Base-by-base conservation (phyloP, 2,113 vertebrate species). In the Siphamia tubifer region DNA sequence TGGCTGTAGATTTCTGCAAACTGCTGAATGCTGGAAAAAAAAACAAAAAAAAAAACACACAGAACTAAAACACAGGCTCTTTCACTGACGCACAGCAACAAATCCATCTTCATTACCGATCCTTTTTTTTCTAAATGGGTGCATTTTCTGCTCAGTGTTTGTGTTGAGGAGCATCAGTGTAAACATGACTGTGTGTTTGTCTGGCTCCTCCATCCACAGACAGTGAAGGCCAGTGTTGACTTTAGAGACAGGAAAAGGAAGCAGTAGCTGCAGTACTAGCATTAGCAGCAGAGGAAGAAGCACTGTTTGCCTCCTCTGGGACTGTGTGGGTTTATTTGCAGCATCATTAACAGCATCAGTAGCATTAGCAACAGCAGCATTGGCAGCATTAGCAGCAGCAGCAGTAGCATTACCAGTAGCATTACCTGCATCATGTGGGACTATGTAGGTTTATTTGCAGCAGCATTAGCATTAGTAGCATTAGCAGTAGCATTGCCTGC, bases 1-100 rank as follows among this genome's bases (percentile, higher is more conserved):
- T 96, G 81, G 84, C 95, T 96, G 83, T 99, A 98, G 66, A 99
- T 92, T 35, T 90, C 77, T 19, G 96, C 96, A 90, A 99, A 99
- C 81, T 96, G 95, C 63, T 92, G 93, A 64, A 98, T 91, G 57
- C 98, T 99, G 84, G 90, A 68, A n/a, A n/a, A n/a, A n/a, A n/a
- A n/a, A n/a, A n/a, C n/a, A n/a, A n/a, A n/a, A n/a, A n/a, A n/a
- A n/a, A n/a, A n/a, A n/a, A 49, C 87, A 75, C 6, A 71, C 13
- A 73, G 35, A 24, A 58, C 4, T n/a, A 40, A n/a, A 9, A 65
- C 5, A 15, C 4, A 23, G 40, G 24, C n/a, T 56, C 10, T 19
- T 21, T 65, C 16, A 52, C 39, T 11, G 13, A 35, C 19, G 24
- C n/a, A 15, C 6, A 38, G 7, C 63, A 28, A 21, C n/a, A 3